Conservation (phyloP, 2,888 invertebrate species). For the Spodoptera picta region DNA sequence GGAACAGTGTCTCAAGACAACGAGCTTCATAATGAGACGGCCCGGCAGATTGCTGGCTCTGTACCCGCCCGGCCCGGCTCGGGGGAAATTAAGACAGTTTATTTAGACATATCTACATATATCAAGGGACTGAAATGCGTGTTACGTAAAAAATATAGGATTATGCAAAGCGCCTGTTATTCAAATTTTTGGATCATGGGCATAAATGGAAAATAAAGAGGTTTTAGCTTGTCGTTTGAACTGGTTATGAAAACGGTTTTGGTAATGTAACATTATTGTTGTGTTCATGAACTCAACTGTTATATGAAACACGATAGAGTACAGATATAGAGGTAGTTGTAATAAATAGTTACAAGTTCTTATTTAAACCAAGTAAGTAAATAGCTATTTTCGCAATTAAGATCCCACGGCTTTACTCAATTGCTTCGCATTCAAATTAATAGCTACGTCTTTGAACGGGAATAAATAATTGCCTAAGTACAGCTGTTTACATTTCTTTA, state of each 20-base stretch:
- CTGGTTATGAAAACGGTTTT: constrained; percentile 18
- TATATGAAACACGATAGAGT: too few species aligned
- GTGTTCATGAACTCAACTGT: background rate
- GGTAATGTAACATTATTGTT: background rate
- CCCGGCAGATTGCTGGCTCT: constrained; percentile 69
- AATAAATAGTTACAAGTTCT: too few species aligned
- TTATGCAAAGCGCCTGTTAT: constrained; percentile 51
- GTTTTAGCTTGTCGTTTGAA: constrained; percentile 20
- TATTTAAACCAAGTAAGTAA: too few species aligned
- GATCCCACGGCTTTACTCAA: constrained; percentile 4
- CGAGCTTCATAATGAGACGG: constrained; percentile 71
- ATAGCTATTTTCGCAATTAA: too few species aligned
- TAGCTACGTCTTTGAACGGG: constrained; percentile 1
- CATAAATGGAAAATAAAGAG: constrained; percentile 30
- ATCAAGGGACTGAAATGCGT: constrained; percentile 58
- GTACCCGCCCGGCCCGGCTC: constrained; percentile 70
- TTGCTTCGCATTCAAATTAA: constrained; percentile 1
- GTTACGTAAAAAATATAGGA: constrained; percentile 53
- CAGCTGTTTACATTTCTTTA: background rate
- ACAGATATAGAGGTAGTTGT: too few species aligned
- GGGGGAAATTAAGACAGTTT: constrained; percentile 79
- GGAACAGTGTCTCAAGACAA: constrained; percentile 69
- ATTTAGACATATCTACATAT: constrained; percentile 68
- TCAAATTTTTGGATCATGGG: constrained; percentile 35
- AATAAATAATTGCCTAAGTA: background rate